Percentiles rank a stretch among this genome's conserved stretches.
Evolutionary conservation across 2,797 vertebrate genomes (phyloP).

Genomic region (Adrianichthys oophorus): DNA sequence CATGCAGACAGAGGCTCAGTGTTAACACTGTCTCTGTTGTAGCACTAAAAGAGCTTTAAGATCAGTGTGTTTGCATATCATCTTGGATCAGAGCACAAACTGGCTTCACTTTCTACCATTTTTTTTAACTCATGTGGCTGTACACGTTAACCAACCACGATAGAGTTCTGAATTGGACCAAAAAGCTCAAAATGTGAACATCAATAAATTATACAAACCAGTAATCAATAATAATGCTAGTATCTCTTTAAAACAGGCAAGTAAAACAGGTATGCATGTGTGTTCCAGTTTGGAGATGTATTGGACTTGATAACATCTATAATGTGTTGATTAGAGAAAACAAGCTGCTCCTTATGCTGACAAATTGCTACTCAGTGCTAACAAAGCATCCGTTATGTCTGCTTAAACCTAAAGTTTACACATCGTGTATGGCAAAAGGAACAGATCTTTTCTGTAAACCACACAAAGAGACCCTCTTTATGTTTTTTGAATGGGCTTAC

Average conservation of each 20-base stretch:
- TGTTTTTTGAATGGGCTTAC: slow-evolving; percentile 16
- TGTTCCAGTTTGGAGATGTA: slow-evolving; percentile 15
- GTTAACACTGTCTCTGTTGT: slow-evolving; percentile 18
- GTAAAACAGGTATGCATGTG: slow-evolving; percentile 36
- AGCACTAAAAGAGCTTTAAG: slow-evolving; percentile 21
- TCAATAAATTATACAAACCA: neutral
- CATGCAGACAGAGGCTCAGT: slow-evolving; percentile 22
- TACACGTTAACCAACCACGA: no score
- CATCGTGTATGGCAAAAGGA: neutral
- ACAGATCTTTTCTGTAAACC: slow-evolving; percentile 13
- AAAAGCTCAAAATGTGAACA: neutral
- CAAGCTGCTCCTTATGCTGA: slow-evolving; percentile 32
- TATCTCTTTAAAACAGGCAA: slow-evolving; percentile 30
- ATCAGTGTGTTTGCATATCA: slow-evolving; percentile 27
- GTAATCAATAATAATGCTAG: slow-evolving; percentile 27
- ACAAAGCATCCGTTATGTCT: slow-evolving; percentile 41
- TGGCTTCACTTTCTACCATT: slow-evolving; percentile 20
- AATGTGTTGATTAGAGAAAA: slow-evolving; percentile 39
- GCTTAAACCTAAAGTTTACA: neutral
- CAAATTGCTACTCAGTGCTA: slow-evolving; percentile 30
- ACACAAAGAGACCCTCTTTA: slow-evolving; percentile 8
- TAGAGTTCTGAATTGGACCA: slow-evolving; percentile 1
- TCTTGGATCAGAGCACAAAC: slow-evolving; percentile 23
- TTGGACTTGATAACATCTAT: slow-evolving; percentile 26
- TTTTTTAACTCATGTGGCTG: slow-evolving; percentile 3